phyloP scores from a whole-genome alignment of 2,113 vertebrate genomes.

The Pangasianodon hypophthalmus region DNA sequence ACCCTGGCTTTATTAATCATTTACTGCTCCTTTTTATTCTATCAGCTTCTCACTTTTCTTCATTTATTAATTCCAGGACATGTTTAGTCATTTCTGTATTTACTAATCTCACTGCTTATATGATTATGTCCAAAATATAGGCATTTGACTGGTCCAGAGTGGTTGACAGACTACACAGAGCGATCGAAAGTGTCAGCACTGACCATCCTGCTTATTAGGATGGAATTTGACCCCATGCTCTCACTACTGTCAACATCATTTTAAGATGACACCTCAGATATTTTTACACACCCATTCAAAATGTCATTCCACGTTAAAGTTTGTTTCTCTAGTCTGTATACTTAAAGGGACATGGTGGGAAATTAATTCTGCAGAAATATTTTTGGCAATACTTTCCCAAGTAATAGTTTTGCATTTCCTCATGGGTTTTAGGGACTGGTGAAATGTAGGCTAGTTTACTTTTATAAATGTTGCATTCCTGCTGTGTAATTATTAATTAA shows the following conservation, averaged over 20 bases:
- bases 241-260: too few species aligned
- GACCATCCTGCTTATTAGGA: too few species aligned
- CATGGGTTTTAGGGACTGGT: background rate
- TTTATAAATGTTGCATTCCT: background rate
- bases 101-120: background rate
- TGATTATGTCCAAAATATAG: background rate
- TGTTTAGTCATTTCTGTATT: background rate
- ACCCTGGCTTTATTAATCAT: background rate
- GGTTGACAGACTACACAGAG: background rate
- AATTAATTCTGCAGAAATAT: background rate
- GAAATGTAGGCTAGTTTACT: background rate
- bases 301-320: background rate
- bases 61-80: background rate
- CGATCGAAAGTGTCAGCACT: too few species aligned
- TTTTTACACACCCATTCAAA: too few species aligned
- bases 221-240: background rate
- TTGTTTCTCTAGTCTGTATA: background rate
- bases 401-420: background rate
- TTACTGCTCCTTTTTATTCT: background rate
- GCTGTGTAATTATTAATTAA: background rate
- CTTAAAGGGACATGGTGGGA: background rate
- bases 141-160: background rate
- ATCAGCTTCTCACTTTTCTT: background rate
- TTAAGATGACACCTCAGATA: too few species aligned
- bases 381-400: background rate